Base-by-base conservation (phyloP, 2,888 invertebrate genomes). In the Carcina quercana region DNA sequence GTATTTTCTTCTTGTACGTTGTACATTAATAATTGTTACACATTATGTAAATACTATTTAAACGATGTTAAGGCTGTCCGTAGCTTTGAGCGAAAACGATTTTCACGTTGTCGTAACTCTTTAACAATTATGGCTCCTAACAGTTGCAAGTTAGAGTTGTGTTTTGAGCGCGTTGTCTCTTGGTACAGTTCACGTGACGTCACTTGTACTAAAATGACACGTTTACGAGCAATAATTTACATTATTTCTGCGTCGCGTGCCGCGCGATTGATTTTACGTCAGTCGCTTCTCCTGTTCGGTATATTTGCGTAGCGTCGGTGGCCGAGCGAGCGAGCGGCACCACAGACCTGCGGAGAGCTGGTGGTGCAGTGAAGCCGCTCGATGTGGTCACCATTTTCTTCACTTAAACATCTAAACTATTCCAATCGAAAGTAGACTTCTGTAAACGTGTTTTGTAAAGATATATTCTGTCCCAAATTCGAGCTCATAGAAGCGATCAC, bases 201-300 rank as follows among this genome's bases (percentile, higher is more conserved):
- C 82, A 80, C 76, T 64, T 63, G 69, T 68, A 75, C 72, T 70
- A 74, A 76, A 79, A 83, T 79, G 82, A 80, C 80, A 80, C 72
- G 74, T 82, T 82, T 80, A 82, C 75, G 76, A 78, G 78, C 68
- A 69, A 80, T 82, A 78, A 82, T 82, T 80, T 80, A 80, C 78
- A 75, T 78, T 76, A 76, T 78, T 75, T 71, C 68, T 75, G 71
- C 65, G 61, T 82, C 72, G 83, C 82, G 80, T 80, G 83, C 72
- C 59, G 54, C 62, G 66, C 78, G 80, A 82, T 83, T 82, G 83
- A 82, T 83, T 82, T 75, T 79, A 72, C 66, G 78, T 75, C 78
- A 69, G 78, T 65, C 66, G 68, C 71, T 68, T 75, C 78, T 75
- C 72, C 67, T 74, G 72, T 79, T n/a, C n/a, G n/a, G n/a, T n/a